Conservation (phyloP, 2,888 invertebrate genomes). For the Dorcus parallelipipedus region DNA sequence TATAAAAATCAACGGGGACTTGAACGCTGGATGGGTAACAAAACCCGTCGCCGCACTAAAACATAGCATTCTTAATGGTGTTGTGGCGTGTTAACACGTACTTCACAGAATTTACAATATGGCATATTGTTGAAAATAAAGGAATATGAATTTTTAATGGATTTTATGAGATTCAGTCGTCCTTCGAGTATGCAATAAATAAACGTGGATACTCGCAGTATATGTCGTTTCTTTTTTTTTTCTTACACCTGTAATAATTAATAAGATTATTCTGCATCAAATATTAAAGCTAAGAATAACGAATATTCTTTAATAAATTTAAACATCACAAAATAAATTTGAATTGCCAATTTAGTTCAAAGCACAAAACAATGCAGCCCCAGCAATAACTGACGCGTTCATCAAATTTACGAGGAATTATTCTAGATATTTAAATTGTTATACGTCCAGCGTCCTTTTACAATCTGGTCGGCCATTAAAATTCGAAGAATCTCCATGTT, state of each 20-base stretch:
- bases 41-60: conserved; percentile 22
- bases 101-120: conserved; percentile 26
- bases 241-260: too few relatives aligned
- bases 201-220: too few relatives aligned
- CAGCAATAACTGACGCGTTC: too few relatives aligned
- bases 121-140: conserved; percentile 6
- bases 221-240: too few relatives aligned
- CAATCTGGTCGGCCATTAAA: neutral
- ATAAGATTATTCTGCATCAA: too few relatives aligned
- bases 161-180: neutral
- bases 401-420: too few relatives aligned
- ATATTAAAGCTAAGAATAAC: too few relatives aligned
- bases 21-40: conserved; percentile 27
- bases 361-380: too few relatives aligned
- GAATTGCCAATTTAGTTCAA: too few relatives aligned
- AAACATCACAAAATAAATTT: too few relatives aligned
- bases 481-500: neutral
- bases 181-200: neutral
- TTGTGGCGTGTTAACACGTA: conserved; percentile 35
- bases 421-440: too few relatives aligned
- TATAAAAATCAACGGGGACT: conserved; percentile 24
- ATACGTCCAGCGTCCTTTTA: neutral
- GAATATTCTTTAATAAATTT: too few relatives aligned
- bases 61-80: conserved; percentile 31
- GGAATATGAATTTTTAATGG: neutral